Base-by-base conservation (phyloP, 2,113 vertebrate genomes). In the Tachuris rubrigastra region DNA sequence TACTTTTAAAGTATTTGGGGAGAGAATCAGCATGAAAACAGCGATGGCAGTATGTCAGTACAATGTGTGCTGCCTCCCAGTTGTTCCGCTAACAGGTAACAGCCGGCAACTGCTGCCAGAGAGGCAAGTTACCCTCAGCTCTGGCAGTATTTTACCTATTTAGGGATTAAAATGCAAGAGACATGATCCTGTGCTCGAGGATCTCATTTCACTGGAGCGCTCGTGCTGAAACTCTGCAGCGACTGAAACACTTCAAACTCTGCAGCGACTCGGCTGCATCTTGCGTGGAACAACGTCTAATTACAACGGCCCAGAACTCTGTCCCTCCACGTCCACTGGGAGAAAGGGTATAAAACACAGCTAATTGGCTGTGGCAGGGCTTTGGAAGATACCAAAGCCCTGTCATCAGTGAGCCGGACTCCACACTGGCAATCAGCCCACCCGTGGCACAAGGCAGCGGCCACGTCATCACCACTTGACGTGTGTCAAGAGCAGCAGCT, bases 1-100 rank as follows among this genome's bases (percentile, higher is more conserved):
- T 87, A 95, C 93, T 94, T 87, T 77, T 90, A 93, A 81, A 81
- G 89, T 65, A n/a, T 63, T 82, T 58, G 62, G 59, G 60, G 56
- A 71, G 62, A 76, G 72, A 92, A 68, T 60, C 80, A 74, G 80
- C 77, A 87, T 41, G 77, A 78, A 95, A 90, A 95, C 20, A 74
- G 77, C 77, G 74, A 85, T 65, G 50, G 39, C 2, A 63, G 56
- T 19, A 39, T 5, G 22, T 47, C 84, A 75, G 89, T 49, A 37
- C 74, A 84, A 31, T 0, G 59, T 4, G 30, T 0, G 1, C 75
- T 17, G 41, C 14, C 55, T 67, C 86, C 33, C 66, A 12, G 28
- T 14, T 75, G 85, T 23, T 84, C 56, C 52, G 16, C 73, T 87
- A 47, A 77, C 4, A 50, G 50, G 21, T 10, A 80, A 66, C 72